A percentile compares a stretch with the other conserved stretches of the same genome.
Conservation (phyloP, 2,113 vertebrate species). For the Barnardius zonarius region DNA sequence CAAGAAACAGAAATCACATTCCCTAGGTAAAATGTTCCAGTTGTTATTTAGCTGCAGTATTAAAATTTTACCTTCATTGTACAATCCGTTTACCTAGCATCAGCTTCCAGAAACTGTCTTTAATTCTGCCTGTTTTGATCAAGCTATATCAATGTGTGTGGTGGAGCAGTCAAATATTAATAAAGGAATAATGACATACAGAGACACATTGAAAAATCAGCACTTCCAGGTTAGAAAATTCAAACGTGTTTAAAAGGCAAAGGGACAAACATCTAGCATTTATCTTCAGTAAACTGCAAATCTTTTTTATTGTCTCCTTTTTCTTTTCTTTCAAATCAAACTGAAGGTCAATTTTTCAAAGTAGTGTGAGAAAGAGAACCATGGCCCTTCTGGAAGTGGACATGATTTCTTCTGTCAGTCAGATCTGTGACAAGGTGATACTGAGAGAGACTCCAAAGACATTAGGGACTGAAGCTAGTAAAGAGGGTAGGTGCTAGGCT, state of each 20-base stretch:
- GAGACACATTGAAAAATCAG: not conserved
- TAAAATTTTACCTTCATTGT: not conserved
- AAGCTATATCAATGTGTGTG: not conserved
- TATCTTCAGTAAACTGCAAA: not conserved
- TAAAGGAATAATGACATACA: not conserved
- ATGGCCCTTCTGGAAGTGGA: not conserved
- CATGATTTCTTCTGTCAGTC: not conserved
- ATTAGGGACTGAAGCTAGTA: not conserved
- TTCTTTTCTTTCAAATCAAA: slow-evolving; percentile 2
- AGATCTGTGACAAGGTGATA: not conserved
- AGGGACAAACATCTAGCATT: not conserved
- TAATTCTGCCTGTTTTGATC: not conserved
- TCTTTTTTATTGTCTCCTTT: not conserved
- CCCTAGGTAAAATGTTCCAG: not conserved
- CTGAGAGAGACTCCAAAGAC: not conserved
- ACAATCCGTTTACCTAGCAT: not conserved
- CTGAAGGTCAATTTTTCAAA: slow-evolving; percentile 30
- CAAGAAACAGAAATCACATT: not conserved
- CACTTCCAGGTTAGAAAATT: not conserved
- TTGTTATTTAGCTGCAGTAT: not conserved
- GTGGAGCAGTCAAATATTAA: not conserved
- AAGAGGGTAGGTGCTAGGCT: not conserved
- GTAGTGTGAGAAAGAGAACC: not conserved
- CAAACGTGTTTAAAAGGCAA: slow-evolving; percentile 5
- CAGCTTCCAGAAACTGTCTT: not conserved